Base-by-base conservation (phyloP, 2,113 vertebrate genomes). In the Malurus melanocephalus region DNA sequence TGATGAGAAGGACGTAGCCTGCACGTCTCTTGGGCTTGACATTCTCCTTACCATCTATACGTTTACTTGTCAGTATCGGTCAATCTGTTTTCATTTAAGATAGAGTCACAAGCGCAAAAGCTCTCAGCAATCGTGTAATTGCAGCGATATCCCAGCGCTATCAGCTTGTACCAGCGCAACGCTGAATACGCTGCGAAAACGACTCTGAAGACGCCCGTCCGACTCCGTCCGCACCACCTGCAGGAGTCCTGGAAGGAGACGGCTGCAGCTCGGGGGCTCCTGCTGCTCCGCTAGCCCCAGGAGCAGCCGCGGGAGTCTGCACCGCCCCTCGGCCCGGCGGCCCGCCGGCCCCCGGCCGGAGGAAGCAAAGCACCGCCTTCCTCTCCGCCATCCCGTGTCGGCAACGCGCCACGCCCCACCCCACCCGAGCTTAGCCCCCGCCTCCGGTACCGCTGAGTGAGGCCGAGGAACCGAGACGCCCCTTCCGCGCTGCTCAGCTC, bases 381-480 rank as follows among this genome's bases (percentile, higher is more conserved):
- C 33, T 7, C 35, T 56, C 79, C 71, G 32, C 79, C 82, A 68
- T 21, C 13, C 17, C 16, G 33, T 26, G 26, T 22, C 43, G 33
- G 60, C 72, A 17, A 51, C 45, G 30, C 73, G 30, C 27, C 67
- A 11, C 71, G 18, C 33, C 62, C 18, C 85, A 53, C 69, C 64
- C 42, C 88, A 6, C 61, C 74, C 64, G 19, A 77, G 65, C 51
- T 52, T 32, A 28, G 68, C 28, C 48, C 27, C 73, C 17, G 38
- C 27, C 71, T n/a, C 53, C 35, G 23, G 56, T 93, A 93, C 92
- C 93, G 92, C 89, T 94, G 93, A 35, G 80, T 85, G 28, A 93
- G 76, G 76, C 93, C 80, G 40, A 94, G 76, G 76, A 94, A 75
- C 1, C 92, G 89, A 20, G 76, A 85, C 2, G 62, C 89, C 22